phyloP scores from a whole-genome alignment of 2,113 vertebrate species.

The Cacatua alba region DNA sequence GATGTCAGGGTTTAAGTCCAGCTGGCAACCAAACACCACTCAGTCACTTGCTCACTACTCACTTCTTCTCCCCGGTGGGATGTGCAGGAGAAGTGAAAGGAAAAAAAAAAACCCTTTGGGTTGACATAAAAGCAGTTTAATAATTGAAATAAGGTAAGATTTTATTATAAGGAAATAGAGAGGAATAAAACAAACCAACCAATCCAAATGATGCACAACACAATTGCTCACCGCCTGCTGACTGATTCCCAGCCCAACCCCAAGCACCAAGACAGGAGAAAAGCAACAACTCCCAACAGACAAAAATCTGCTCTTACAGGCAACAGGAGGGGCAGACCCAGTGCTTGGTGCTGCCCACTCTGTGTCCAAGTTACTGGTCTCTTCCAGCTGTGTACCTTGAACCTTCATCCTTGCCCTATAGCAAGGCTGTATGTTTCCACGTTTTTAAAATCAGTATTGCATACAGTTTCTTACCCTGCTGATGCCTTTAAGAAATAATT shows the following conservation, averaged over 20 bases:
- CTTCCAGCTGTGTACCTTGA: neutral
- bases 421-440: neutral
- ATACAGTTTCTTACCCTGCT: neutral
- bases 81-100: neutral
- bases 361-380: accelerated
- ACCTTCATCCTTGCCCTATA: neutral
- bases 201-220: neutral
- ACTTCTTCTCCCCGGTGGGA: neutral
- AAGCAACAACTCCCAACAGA: neutral
- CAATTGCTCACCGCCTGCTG: neutral
- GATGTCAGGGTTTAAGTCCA: neutral
- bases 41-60: neutral
- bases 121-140: neutral
- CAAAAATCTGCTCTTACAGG: neutral
- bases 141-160: neutral
- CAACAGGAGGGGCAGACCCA: neutral
- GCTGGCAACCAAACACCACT: neutral
- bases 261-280: neutral
- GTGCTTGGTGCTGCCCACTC: accelerated
- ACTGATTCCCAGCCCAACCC: neutral
- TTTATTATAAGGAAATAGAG: neutral
- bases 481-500: neutral
- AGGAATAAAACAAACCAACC: neutral
- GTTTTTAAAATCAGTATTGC: neutral
- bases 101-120: neutral